A percentile compares a stretch with the other conserved stretches of the same genome.
phyloP scores from a whole-genome alignment of 2,797 vertebrate species.

The Furcifer pardalis region DNA sequence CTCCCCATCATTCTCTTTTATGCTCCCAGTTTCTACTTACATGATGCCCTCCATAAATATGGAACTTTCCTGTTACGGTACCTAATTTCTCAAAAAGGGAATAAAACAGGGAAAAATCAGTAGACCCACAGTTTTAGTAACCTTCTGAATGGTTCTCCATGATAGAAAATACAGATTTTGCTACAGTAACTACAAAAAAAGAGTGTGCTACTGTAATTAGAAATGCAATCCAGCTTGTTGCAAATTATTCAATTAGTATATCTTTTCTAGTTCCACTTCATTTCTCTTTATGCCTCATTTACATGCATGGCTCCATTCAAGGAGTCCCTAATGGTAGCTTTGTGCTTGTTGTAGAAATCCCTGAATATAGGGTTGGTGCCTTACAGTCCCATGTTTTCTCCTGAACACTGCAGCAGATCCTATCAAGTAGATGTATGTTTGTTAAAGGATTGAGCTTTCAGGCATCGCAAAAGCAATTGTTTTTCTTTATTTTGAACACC shows the following conservation, averaged over 20 bases:
- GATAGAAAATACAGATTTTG: slow-evolving; percentile 42
- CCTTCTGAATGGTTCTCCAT: slow-evolving; percentile 66
- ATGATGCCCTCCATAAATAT: slow-evolving; percentile 56
- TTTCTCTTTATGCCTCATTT: neutral
- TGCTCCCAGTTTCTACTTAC: slow-evolving; percentile 48
- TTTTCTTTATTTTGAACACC: neutral
- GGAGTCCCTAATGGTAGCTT: slow-evolving; percentile 22
- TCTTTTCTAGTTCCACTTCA: slow-evolving; percentile 41
- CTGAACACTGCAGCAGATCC: neutral
- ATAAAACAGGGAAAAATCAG: slow-evolving; percentile 63
- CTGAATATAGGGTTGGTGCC: neutral
- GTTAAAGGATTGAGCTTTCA: neutral
- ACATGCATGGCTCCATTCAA: neutral
- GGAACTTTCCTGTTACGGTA: slow-evolving; percentile 69
- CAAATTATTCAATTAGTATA: slow-evolving; percentile 28
- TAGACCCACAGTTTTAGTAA: slow-evolving; percentile 64
- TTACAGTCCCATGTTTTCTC: neutral
- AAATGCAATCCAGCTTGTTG: slow-evolving; percentile 32
- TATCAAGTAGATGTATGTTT: neutral
- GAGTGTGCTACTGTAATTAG: slow-evolving; percentile 31
- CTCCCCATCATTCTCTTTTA: slow-evolving; percentile 26
- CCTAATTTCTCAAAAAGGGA: slow-evolving; percentile 70
- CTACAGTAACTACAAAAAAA: slow-evolving; percentile 57
- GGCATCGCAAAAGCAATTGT: neutral
- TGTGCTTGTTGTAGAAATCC: neutral